A percentile compares a stretch with the other conserved stretches of the same genome.
phyloP scores from a whole-genome alignment of 1,140 invertebrate genomes.

The Aphidius gifuensis region DNA sequence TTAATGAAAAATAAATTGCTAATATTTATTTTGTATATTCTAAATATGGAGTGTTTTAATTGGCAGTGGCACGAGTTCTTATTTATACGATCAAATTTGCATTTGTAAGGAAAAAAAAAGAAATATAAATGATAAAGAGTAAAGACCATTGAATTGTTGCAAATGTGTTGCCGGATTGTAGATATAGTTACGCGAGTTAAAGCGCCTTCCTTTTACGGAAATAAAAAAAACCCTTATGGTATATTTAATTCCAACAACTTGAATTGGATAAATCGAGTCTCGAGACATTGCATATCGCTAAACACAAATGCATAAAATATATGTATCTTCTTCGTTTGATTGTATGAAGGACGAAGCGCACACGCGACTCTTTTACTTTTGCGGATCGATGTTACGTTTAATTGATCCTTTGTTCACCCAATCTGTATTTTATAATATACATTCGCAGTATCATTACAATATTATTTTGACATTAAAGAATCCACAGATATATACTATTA shows the following conservation, averaged over 20 bases:
- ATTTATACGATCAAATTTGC: conserved; percentile 35
- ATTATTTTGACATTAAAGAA: too few species aligned
- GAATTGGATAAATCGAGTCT: conserved; percentile 7
- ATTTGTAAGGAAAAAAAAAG: conserved; percentile 21
- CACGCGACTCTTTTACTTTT: not conserved
- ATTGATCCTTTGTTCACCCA: conserved; percentile 9
- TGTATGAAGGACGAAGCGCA: not conserved
- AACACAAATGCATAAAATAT: not conserved
- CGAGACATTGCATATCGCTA: not conserved
- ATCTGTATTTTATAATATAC: too few species aligned
- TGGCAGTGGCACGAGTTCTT: conserved; percentile 37
- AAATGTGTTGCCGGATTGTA: not conserved
- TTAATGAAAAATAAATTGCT: too few species aligned
- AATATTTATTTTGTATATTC: not conserved
- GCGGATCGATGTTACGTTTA: not conserved
- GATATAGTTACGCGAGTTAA: not conserved
- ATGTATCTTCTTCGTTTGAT: too few species aligned
- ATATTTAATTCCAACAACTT: too few species aligned
- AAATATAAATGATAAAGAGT: not conserved
- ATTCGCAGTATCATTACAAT: too few species aligned
- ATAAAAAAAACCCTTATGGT: too few species aligned
- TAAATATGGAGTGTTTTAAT: conserved; percentile 51
- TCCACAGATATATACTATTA: too few species aligned
- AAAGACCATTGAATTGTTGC: not conserved
- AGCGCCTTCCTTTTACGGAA: too few species aligned